These are phyloP conservation scores for Agonopterix heracliana DNA, from an alignment of 2,888 invertebrate species.

Conservation along the genomic window DNA sequence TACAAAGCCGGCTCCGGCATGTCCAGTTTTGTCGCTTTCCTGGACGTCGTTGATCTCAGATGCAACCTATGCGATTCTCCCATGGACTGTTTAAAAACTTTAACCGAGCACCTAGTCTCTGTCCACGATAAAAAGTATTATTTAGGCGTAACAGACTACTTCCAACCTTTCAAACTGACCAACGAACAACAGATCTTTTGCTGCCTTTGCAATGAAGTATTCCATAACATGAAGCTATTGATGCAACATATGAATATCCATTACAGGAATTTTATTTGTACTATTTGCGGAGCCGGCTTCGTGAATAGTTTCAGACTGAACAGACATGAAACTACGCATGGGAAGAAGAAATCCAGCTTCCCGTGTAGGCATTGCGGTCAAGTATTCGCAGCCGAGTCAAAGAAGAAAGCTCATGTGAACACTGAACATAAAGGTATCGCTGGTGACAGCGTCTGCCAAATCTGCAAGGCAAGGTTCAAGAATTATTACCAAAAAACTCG, in stretches of 20 bases:
- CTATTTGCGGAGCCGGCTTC: slow-evolving; percentile 63
- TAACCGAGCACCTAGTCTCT: slow-evolving; percentile 51
- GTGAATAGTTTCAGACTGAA: slow-evolving; percentile 58
- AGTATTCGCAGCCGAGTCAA: slow-evolving; percentile 56
- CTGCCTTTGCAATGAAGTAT: slow-evolving; percentile 53
- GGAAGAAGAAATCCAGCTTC: slow-evolving; percentile 55
- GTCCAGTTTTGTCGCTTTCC: slow-evolving; percentile 57
- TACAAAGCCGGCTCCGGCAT: slow-evolving; percentile 59
- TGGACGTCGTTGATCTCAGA: slow-evolving; percentile 61
- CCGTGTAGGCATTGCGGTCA: slow-evolving; percentile 56
- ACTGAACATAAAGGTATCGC: slow-evolving; percentile 63
- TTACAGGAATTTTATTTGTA: slow-evolving; percentile 64
- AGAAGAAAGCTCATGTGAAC: slow-evolving; percentile 61
- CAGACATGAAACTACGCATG: slow-evolving; percentile 59
- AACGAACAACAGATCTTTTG: slow-evolving; percentile 56
- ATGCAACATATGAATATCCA: slow-evolving; percentile 69
- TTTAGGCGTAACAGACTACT: slow-evolving; percentile 53
- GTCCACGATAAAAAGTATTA: slow-evolving; percentile 58
- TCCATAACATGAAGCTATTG: slow-evolving; percentile 59
- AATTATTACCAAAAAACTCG: slow-evolving; percentile 66
- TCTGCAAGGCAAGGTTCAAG: slow-evolving; percentile 63
- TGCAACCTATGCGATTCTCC: slow-evolving; percentile 50
- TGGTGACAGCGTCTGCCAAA: slow-evolving; percentile 63
- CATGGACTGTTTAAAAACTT: slow-evolving; percentile 37
- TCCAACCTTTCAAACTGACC: slow-evolving; percentile 53